Conservation (phyloP, 1,140 invertebrate species). For the Melipona quadrifasciata region DNA sequence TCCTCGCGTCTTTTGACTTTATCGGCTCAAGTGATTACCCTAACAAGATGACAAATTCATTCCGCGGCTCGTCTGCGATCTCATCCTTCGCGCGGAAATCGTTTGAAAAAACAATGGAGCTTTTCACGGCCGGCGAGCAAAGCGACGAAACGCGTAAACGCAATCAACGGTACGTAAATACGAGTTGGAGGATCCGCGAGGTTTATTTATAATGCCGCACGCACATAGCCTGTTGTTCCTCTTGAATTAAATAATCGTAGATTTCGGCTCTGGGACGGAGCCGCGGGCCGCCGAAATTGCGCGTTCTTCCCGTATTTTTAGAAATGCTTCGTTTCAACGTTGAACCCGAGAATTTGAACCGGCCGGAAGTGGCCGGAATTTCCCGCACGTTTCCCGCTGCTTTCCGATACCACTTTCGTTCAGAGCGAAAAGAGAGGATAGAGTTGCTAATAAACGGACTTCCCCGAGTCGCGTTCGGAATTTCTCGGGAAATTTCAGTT, state of each 20-base stretch:
- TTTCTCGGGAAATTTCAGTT: not conserved
- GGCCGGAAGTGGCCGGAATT: not conserved
- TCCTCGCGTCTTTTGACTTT: not conserved
- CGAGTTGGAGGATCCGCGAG: no score
- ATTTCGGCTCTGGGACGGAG: not conserved
- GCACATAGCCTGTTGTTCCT: not conserved
- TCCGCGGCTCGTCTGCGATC: not conserved
- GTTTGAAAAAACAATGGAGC: not conserved
- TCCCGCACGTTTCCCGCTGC: not conserved
- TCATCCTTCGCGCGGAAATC: not conserved
- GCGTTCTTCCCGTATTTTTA: constrained; percentile 28
- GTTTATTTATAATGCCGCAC: constrained; percentile 21
- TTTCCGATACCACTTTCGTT: not conserved
- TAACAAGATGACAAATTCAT: not conserved
- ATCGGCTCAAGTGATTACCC: not conserved
- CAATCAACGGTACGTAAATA: not conserved
- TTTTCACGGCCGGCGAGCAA: not conserved
- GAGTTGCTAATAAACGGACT: not conserved
- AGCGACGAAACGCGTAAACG: not conserved
- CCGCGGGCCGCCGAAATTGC: constrained; percentile 10
- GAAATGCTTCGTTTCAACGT: not conserved
- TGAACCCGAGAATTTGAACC: not conserved
- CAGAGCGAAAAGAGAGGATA: not conserved
- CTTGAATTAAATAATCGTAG: constrained; percentile 44
- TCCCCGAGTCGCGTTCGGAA: not conserved